Evolutionary conservation across 2,797 vertebrate genomes (phyloP), one percentile per base, ranked within the genome.

Genomic region (Sebastes cheni): DNA sequence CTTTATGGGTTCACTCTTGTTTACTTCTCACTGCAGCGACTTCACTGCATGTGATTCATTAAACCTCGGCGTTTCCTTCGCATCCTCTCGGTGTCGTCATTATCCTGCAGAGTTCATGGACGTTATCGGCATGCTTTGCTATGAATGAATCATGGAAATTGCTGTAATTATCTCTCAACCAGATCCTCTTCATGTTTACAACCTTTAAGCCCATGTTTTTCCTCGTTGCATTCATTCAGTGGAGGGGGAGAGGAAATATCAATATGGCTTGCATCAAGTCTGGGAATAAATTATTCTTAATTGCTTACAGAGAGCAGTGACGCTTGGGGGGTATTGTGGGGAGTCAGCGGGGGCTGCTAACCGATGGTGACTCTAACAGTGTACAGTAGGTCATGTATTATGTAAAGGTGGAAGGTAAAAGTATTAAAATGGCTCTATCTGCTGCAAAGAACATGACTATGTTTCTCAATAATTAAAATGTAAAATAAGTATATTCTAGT

Each of bases 171-270:
- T 88, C 84, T 83, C 87, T 36, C 72, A 77, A 88, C 86, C 86
- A 86, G 84, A 91, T 83, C 90, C 87, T 92, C 88, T 88, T 89
- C 85, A 88, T 90, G 92, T 93, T 94, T 93, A 93, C 89, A 89
- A 91, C 88, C 78, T 87, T 81, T 72, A 82, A 84, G 80, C 73
- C 78, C 30, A 14, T 86, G 87, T 90, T 89, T 89, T 83, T 88
- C 80, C 81, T 90, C 79, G 27, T 59, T 69, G 66, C 74, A 67
- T 64, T 80, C 88, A 68, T 74, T 72, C 88, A 83, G 73, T 82
- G 67, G 83, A 72, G 74, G 80, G 65, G 7, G 68, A 81, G 85
- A 85, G 88, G 92, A 91, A 91, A 89, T 85, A 86, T 88, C 89
- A 91, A 81, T 88, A 82, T 91, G 92, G 90, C 84, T 90, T 82